Evolutionary conservation across 2,113 vertebrate genomes (phyloP), one percentile per base, ranked within the genome.

Genomic region (Trogon surrucura): DNA sequence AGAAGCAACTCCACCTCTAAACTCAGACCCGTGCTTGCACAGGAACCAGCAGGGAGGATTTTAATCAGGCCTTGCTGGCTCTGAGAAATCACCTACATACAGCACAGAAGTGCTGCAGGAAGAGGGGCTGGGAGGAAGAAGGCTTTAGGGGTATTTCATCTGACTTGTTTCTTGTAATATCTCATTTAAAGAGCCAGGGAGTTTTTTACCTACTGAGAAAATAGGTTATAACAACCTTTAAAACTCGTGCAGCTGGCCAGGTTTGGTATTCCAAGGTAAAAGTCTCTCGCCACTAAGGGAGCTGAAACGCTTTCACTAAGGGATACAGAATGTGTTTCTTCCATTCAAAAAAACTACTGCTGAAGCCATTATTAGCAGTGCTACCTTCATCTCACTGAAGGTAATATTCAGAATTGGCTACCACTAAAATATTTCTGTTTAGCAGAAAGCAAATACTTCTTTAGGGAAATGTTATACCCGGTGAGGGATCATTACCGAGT

Each of bases 1-100:
- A 88, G 72, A 85, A 94, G 81, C 80, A 57, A 45, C 82, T 77
- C 77, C 32, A 47, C 61, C 72, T 70, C 95, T 51, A 62, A 71
- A 85, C 60, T 80, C 64, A 82, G 89, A 72, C 57, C 53, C 80
- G 41, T 21, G 26, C 73, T 73, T 54, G 83, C 54, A 36, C 60
- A 23, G 14, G 88, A 91, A 95, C 16, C 93, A 95, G 95, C 96
- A 89, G 95, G 96, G 95, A 91, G 80, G 93, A 93, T 95, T 97
- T 96, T 96, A 96, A 96, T 93, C 96, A 96, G 96, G 84, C 62
- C 78, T 91, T 69, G 66, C 87, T 95, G 91, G 85, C 91, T 87
- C 93, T 8, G 12, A 92, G 85, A 96, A 96, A 96, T 95, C 90
- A 93, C 83, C 95, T 71, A 93, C 3, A 13, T 61, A 79, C 29